A percentile compares a stretch with the other conserved stretches of the same genome.
Conservation (phyloP, 53 echinoderm and acorn worm species). For the Henricia sp. region DNA sequence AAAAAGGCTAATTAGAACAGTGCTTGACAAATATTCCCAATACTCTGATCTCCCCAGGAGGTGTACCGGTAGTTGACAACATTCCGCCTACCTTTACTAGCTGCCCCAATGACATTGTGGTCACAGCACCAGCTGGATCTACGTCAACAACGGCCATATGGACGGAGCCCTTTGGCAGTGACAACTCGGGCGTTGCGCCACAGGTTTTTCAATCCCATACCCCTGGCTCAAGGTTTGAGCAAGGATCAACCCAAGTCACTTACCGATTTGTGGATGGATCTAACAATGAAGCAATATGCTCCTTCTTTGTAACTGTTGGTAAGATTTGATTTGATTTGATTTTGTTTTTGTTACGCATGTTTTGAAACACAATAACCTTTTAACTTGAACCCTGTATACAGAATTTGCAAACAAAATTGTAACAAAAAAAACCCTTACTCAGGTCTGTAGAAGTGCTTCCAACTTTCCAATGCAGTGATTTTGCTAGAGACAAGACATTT, state of each 20-base stretch:
- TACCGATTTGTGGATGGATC: conserved; percentile 28
- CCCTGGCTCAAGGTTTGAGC: background rate
- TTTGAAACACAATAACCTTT: no score
- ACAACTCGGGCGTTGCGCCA: conserved; percentile 26
- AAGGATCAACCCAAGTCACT: background rate
- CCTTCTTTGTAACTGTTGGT: conserved; percentile 19
- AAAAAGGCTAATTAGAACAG: no score
- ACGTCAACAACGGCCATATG: conserved; percentile 22
- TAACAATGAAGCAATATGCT: conserved; percentile 24
- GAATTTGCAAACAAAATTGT: no score
- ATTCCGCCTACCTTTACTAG: conserved; percentile 22
- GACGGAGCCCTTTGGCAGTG: conserved; percentile 58
- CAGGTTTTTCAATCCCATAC: conserved; percentile 7
- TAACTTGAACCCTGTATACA: no score
- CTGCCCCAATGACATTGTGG: conserved; percentile 38
- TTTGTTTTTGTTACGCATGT: no score
- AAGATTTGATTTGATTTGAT: background rate
- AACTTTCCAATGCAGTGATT: no score
- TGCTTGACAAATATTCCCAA: no score
- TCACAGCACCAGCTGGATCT: conserved; percentile 6
- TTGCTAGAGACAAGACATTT: no score
- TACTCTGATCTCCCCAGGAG: background rate
- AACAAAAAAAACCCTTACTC: no score
- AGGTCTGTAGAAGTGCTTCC: no score
- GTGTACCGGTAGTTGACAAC: conserved; percentile 16